Evolutionary conservation across 2,888 invertebrate species (phyloP).

Genomic region (Orchesellides sinensis): DNA sequence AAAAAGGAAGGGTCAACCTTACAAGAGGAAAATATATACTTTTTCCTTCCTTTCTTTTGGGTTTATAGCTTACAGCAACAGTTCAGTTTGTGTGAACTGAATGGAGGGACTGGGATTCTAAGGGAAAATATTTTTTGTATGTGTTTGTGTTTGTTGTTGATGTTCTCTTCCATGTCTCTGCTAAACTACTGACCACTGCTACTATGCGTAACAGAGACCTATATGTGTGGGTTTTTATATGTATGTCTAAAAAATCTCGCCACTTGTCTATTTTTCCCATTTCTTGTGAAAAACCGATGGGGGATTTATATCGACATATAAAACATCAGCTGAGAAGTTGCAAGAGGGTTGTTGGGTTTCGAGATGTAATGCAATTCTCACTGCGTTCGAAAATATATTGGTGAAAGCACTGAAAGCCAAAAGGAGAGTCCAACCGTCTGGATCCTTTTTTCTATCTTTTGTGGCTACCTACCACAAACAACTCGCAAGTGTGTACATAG

Average conservation of each 20-base stretch:
- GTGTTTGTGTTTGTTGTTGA: not conserved
- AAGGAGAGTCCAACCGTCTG: not conserved
- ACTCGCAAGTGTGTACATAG: not conserved
- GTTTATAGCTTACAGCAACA: not conserved
- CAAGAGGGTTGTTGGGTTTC: not conserved
- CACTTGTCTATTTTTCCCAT: too few relatives aligned
- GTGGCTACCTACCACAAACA: conserved; percentile 19
- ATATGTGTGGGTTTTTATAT: too few relatives aligned
- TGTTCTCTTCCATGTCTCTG: conserved; percentile 1
- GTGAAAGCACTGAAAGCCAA: conserved; percentile 10
- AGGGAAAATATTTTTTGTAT: not conserved
- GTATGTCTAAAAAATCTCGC: too few relatives aligned
- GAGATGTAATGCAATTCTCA: not conserved
- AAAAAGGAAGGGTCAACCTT: too few relatives aligned
- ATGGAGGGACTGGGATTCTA: too few relatives aligned
- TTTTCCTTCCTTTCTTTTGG: not conserved
- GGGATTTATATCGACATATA: not conserved
- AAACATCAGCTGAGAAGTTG: conserved; percentile 5
- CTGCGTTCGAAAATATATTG: too few relatives aligned
- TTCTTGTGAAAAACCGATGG: too few relatives aligned
- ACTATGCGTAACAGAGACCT: conserved; percentile 12
- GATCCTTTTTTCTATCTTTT: conserved; percentile 4
- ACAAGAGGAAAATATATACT: not conserved
- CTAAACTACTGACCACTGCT: conserved; percentile 43
- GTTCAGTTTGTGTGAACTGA: not conserved